Base-by-base conservation (phyloP, 2,888 invertebrate species). In the Pachymerium ferrugineum region DNA sequence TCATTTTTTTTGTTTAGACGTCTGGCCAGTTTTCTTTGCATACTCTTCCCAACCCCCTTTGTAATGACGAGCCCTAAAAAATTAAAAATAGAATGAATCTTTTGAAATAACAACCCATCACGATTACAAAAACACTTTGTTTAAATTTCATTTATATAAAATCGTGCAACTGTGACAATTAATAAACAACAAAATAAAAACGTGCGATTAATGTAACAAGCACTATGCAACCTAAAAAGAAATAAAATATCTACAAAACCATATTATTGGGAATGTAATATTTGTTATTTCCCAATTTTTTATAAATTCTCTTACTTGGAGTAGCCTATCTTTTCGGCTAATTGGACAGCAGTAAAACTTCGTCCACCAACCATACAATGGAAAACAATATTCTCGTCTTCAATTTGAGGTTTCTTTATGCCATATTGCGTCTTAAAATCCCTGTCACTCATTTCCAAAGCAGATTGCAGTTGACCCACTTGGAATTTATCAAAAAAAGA, bases 371-470 rank as follows among this genome's bases (percentile, higher is more conserved):
- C 35, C 70, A 72, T 62, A 29, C 76, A 76, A 47, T 42, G 70
- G 67, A 76, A 76, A n/a, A 76, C 70, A 62, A 76, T 69, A 22
- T 75, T 73, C 4, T 86, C 85, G 30, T 76, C 72, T 12, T 74
- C 42, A 12, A 54, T 31, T 25, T 71, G 22, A 12, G 91, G 91
- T 78, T 90, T 90, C 0, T 83, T 79, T 73, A 84, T 85, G 0
- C 86, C 84, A 79, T 86, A 90, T 74, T 82, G 85, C 38, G 84
- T 78, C 77, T 85, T 78, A 79, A 91, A 91, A 31, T 85, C 85
- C 38, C 85, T 83, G 0, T 85, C 83, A 12, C 86, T 78, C 78
- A 86, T 80, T 74, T 82, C 80, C 3, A 89, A 79, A 16, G 81
- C 83, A 75, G 83, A 79, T 69, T 78, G 78, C 8, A 81, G 74